Base-by-base conservation (phyloP, 2,113 vertebrate species). In the Hiodon tergisus region DNA sequence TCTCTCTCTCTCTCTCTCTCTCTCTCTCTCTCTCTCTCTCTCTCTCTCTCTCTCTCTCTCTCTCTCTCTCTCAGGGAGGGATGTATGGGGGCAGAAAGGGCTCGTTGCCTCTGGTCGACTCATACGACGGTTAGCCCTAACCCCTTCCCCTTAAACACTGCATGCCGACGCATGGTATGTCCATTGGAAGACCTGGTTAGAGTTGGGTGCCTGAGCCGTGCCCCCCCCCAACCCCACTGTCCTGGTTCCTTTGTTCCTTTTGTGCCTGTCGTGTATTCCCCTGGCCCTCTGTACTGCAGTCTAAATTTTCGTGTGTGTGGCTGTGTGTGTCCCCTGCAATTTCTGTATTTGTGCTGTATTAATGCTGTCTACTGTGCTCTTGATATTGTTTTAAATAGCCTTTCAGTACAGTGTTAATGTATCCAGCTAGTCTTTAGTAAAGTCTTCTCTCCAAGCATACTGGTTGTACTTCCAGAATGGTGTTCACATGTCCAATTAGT, bases 91-190 rank as follows among this genome's bases (percentile, higher is more conserved):
- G 9, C 66, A 60, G 13, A 31, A 74, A 74, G 71, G 63, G 48
- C 71, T 77, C 66, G 63, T 59, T 91, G 88, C 90, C 91, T 88
- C 85, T 92, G 71, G 76, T 90, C 87, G 90, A 92, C 85, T 88
- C 90, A 85, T 91, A 90, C 80, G 90, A 92, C 88, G 91, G 91
- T 92, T 91, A 92, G 91, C 83, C 87, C 71, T 83, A 88, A 85
- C 87, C 89, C 84, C 83, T 85, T 84, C 76, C 81, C 77, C 78
- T 73, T 72, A 74, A 16, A 65, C 88, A 88, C 83, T 91, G 90
- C 91, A 92, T 92, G 91, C 89, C 83, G 85, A 76, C 54, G 91
- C 90, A 91, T 92, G 91, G 89, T 91, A 90, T 91, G 90, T 91
- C 83, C 87, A 83, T 86, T 81, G 75, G 76, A 71, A 47, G 69